A percentile compares a stretch with the other conserved stretches of the same genome.
phyloP scores from a whole-genome alignment of 2,113 vertebrate species.

The Siphamia tubifer region DNA sequence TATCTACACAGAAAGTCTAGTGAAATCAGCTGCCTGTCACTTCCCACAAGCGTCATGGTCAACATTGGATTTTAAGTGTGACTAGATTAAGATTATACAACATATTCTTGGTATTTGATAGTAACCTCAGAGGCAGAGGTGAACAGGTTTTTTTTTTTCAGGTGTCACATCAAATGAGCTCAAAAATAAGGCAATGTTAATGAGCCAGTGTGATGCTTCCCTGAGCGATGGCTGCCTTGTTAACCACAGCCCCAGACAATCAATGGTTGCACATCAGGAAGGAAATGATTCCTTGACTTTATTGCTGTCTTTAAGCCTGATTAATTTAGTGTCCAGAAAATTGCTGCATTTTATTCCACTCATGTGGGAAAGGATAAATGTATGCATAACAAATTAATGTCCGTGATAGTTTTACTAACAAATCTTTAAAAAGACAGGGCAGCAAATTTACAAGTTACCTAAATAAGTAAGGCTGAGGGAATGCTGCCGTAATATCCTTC shows the following conservation, averaged over 20 bases:
- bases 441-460: slow-evolving; percentile 30
- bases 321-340: slow-evolving; percentile 45
- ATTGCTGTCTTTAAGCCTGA: slow-evolving; percentile 44
- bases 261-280: slow-evolving; percentile 21
- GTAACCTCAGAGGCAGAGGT: slow-evolving; percentile 20
- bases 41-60: neutral
- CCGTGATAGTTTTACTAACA: slow-evolving; percentile 31
- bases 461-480: neutral
- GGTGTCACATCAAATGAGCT: slow-evolving; percentile 51
- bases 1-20: slow-evolving; percentile 24
- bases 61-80: slow-evolving; percentile 9
- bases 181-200: slow-evolving; percentile 37
- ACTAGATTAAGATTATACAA: too few species aligned
- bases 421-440: slow-evolving; percentile 8
- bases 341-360: slow-evolving; percentile 38
- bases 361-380: slow-evolving; percentile 35
- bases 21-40: neutral
- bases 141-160: slow-evolving; percentile 35
- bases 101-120: slow-evolving; percentile 1
- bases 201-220: slow-evolving; percentile 4
- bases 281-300: slow-evolving; percentile 37
- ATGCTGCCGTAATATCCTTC: neutral
- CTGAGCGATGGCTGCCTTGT: slow-evolving; percentile 44
- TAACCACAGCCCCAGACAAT: slow-evolving; percentile 37
- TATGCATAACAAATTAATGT: slow-evolving; percentile 24